Base-by-base conservation (phyloP, 2,888 invertebrate genomes). In the Lutraria lutraria region DNA sequence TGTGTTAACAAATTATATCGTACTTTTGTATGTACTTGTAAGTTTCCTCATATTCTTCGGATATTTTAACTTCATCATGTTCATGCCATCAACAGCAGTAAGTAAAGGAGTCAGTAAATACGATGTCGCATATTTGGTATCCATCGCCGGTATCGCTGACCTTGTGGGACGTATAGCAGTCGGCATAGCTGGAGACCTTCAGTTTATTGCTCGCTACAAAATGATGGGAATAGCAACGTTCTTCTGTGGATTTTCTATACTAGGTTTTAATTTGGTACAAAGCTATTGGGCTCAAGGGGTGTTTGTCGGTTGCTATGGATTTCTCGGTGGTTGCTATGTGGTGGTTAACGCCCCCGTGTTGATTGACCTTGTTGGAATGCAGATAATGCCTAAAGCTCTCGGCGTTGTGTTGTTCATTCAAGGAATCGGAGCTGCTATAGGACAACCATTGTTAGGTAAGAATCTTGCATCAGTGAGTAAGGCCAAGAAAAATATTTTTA, bases 31-130 rank as follows among this genome's bases (percentile, higher is more conserved):
- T 89, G 90, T 91, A 21, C 29, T 93, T 3, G 89, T 93, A 12
- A 94, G 93, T 79, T 95, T 95, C 84, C 86, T 95, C 2, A 84
- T 92, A 21, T 95, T 95, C 81, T 94, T 95, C 83, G 95, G 95
- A 25, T 94, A 94, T 90, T 95, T 95, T 86, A 95, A 95, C 82
- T 95, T 95, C 68, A 93, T 95, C 54, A 68, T 95, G 4, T 95
- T 95, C 88, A 91, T 95, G 89, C 95, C 95, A 0, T 60, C 90
- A 13, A 90, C 93, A 68, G 93, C 93, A 12, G 43, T 29, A 10
- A 85, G 86, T 12, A 88, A 92, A 60, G 94, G 93, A 19, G 93
- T 94, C 21, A 83, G 86, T 4, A 91, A 92, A 21, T 94, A 93
- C 85, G 89, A 94, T 16, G 94, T 92, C 80, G 95, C 95, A 3